Percentiles rank a stretch among this genome's conserved stretches.
Evolutionary conservation across 2,888 invertebrate species (phyloP).

Genomic region (Brassicogethes aeneus): DNA sequence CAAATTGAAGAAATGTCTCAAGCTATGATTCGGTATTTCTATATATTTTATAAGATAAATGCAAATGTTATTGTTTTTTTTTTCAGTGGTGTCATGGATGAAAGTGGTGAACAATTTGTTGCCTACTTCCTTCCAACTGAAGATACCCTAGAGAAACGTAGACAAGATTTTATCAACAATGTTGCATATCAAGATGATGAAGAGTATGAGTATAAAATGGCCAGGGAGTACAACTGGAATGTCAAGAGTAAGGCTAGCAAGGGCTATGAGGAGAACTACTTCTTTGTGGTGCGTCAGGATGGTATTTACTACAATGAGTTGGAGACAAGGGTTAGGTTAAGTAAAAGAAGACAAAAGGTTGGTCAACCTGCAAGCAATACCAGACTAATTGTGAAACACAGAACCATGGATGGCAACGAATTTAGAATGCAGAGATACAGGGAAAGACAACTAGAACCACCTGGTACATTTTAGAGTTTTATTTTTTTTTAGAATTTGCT

Average conservation of each 20-base stretch:
- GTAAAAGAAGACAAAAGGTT: slow-evolving; percentile 80
- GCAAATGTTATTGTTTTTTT: slow-evolving; percentile 10
- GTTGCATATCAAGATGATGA: slow-evolving; percentile 81
- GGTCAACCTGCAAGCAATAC: slow-evolving; percentile 60
- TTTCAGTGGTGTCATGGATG: slow-evolving; percentile 95
- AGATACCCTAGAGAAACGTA: slow-evolving; percentile 82
- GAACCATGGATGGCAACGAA: slow-evolving; percentile 76
- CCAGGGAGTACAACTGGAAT: slow-evolving; percentile 98
- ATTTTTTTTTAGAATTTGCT: slow-evolving; percentile 1
- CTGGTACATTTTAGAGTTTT: slow-evolving; percentile 41
- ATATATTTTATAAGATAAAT: not conserved
- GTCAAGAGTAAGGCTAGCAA: slow-evolving; percentile 79
- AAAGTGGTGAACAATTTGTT: slow-evolving; percentile 97
- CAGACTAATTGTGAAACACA: slow-evolving; percentile 80
- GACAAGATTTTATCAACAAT: slow-evolving; percentile 66
- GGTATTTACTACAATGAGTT: slow-evolving; percentile 92
- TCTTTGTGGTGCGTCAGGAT: slow-evolving; percentile 84
- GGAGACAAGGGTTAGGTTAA: slow-evolving; percentile 89
- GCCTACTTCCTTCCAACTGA: slow-evolving; percentile 96
- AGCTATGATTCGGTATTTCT: slow-evolving; percentile 85
- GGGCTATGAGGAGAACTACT: slow-evolving; percentile 94
- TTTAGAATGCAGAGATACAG: slow-evolving; percentile 78
- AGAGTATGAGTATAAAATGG: slow-evolving; percentile 95
- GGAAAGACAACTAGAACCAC: slow-evolving; percentile 82
- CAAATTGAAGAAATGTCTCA: slow-evolving; percentile 98